These are phyloP conservation scores for Anthophora plumipes DNA, from an alignment of 2,888 invertebrate genomes.

Conservation along the genomic window DNA sequence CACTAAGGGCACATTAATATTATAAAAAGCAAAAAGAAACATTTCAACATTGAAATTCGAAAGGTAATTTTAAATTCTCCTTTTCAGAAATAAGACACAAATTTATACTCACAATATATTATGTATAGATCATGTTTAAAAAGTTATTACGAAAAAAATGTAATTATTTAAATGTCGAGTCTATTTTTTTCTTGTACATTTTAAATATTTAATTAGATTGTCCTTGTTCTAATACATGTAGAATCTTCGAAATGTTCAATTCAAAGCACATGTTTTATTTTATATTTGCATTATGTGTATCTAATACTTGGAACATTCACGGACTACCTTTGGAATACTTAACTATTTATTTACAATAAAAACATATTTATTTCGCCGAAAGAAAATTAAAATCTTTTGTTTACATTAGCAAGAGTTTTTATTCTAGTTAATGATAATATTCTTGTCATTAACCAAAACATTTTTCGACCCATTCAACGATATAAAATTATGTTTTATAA, in stretches of 20 bases:
- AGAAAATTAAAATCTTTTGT: background rate
- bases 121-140: constrained; percentile 13
- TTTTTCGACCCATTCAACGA: background rate
- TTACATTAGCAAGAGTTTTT: background rate
- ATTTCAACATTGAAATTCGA: constrained; percentile 5
- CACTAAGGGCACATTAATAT: constrained; percentile 14
- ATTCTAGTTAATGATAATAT: background rate
- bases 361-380: background rate
- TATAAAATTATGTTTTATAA: background rate
- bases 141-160: constrained; percentile 9
- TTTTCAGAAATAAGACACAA: constrained; percentile 1
- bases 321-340: constrained; percentile 45
- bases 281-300: constrained; percentile 1
- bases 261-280: background rate
- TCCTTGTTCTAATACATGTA: background rate
- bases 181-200: background rate
- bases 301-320: constrained; percentile 28
- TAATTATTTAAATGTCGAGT: constrained; percentile 6
- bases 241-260: constrained; percentile 3
- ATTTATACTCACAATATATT: constrained; percentile 1
- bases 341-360: background rate
- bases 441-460: background rate
- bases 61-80: background rate
- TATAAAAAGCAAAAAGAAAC: constrained; percentile 27
- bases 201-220: background rate